Conservation (phyloP, 2,888 invertebrate genomes). For the Embidobia sp. region DNA sequence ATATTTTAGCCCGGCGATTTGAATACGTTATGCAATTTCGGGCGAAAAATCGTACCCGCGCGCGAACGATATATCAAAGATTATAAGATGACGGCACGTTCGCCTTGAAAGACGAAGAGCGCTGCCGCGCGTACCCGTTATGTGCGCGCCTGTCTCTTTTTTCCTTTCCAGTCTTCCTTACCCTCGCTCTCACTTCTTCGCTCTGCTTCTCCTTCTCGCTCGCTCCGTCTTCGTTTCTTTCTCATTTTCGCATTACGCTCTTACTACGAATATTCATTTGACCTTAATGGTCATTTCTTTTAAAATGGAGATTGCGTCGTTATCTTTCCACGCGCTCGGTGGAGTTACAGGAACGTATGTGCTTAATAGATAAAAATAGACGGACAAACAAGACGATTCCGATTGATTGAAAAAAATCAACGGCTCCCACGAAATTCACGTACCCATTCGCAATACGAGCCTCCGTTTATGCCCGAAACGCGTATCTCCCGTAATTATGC, state of each 20-base stretch:
- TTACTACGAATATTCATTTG: conserved; percentile 63
- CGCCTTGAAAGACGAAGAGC: conserved; percentile 73
- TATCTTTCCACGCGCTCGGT: conserved; percentile 50
- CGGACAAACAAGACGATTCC: conserved; percentile 50
- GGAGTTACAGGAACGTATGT: conserved; percentile 28
- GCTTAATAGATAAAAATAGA: conserved; percentile 59
- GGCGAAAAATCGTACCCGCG: conserved; percentile 33
- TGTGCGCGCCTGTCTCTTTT: conserved; percentile 50
- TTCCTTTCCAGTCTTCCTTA: conserved; percentile 64
- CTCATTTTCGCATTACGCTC: conserved; percentile 61
- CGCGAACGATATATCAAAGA: conserved; percentile 52
- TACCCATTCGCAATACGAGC: too few species aligned
- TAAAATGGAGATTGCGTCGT: conserved; percentile 60
- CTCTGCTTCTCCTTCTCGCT: conserved; percentile 36
- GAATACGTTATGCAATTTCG: conserved; percentile 55
- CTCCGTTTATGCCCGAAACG: too few species aligned
- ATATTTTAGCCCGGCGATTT: conserved; percentile 35
- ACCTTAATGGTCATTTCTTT: conserved; percentile 64
- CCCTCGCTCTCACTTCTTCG: conserved; percentile 28
- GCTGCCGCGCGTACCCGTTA: conserved; percentile 62
- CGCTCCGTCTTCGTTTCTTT: conserved; percentile 34
- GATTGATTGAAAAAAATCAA: conserved; percentile 24
- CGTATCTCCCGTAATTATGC: too few species aligned
- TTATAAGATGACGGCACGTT: conserved; percentile 72
- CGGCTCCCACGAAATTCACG: too few species aligned